A percentile compares a stretch with the other conserved stretches of the same genome.
phyloP scores from a whole-genome alignment of 2,888 invertebrate genomes.

The Calliopum simillimum region DNA sequence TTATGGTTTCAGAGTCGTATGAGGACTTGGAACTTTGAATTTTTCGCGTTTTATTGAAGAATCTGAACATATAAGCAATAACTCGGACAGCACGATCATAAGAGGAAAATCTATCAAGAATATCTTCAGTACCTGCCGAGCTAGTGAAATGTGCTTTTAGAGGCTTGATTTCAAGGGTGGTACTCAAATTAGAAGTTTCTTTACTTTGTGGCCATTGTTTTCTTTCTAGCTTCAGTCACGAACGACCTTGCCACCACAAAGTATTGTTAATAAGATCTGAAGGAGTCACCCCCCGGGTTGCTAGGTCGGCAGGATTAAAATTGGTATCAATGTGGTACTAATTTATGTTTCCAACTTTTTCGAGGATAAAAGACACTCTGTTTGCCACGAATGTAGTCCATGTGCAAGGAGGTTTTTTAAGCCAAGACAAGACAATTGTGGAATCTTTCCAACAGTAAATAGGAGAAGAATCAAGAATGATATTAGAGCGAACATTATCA shows the following conservation, averaged over 20 bases:
- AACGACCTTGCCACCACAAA: conserved; percentile 37
- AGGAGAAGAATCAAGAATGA: background rate
- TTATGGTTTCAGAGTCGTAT: background rate
- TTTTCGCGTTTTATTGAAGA: background rate
- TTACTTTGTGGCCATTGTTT: conserved; percentile 7
- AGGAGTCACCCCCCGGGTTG: too few relatives aligned
- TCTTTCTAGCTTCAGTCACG: background rate
- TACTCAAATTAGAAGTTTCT: too few relatives aligned
- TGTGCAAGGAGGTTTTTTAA: too few relatives aligned
- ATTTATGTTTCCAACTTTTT: too few relatives aligned
- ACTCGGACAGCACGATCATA: background rate
- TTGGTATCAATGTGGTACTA: too few relatives aligned
- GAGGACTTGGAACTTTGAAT: background rate
- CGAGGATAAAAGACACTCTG: too few relatives aligned
- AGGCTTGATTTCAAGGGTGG: too few relatives aligned
- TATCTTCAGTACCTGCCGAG: background rate
- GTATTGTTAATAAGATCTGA: too few relatives aligned
- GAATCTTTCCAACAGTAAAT: conserved; percentile 31
- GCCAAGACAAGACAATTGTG: too few relatives aligned
- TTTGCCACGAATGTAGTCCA: too few relatives aligned
- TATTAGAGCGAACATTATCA: background rate
- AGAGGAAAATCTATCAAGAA: background rate
- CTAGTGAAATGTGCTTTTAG: background rate
- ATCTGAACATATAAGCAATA: too few relatives aligned
- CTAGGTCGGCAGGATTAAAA: too few relatives aligned